A percentile compares a stretch with the other conserved stretches of the same genome.
These are phyloP conservation scores for Catonia carolina DNA, from an alignment of 2,888 invertebrate genomes.

Conservation along the genomic window DNA sequence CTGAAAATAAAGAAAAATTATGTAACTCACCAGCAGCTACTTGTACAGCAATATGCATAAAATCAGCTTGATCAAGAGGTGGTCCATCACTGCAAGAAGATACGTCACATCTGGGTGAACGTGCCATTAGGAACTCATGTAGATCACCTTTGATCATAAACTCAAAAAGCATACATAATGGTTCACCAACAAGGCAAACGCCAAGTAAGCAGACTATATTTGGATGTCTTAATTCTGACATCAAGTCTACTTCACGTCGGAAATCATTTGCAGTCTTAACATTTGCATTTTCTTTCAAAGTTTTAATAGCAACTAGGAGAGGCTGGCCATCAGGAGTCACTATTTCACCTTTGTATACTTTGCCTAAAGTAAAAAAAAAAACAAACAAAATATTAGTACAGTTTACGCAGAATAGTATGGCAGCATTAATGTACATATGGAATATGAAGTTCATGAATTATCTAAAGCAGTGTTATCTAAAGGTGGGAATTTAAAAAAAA, in stretches of 20 bases:
- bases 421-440: not conserved
- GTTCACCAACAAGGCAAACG: conserved; percentile 81
- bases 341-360: conserved; percentile 92
- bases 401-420: no score
- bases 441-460: no score
- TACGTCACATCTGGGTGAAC: conserved; percentile 66
- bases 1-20: no score
- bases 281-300: conserved; percentile 86
- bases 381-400: conserved; percentile 6
- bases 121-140: conserved; percentile 88
- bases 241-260: conserved; percentile 78
- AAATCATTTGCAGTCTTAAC: conserved; percentile 89
- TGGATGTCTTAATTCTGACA: conserved; percentile 89
- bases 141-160: conserved; percentile 96
- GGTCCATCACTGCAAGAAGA: conserved; percentile 52
- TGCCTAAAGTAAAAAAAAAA: conserved; percentile 47
- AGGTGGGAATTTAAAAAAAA: not conserved
- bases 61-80: conserved; percentile 68
- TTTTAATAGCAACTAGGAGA: conserved; percentile 84
- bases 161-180: conserved; percentile 94
- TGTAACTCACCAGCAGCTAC: conserved; percentile 59
- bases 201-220: conserved; percentile 94
- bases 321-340: conserved; percentile 52
- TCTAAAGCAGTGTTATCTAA: no score
- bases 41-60: conserved; percentile 84